Evolutionary conservation across 1,140 invertebrate genomes (phyloP).

Genomic region (Ladona fulva): DNA sequence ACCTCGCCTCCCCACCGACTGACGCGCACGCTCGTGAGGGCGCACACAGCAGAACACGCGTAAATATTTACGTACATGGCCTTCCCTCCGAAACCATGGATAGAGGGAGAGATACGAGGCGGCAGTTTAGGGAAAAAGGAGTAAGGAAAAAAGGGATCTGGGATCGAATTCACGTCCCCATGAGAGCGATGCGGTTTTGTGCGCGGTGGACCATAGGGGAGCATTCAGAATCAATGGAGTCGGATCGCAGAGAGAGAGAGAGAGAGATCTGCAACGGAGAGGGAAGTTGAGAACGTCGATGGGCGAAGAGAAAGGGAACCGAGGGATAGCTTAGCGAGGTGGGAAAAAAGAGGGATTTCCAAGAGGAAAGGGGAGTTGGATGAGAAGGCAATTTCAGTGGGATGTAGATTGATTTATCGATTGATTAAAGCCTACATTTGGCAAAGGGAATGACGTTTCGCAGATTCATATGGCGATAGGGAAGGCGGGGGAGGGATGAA

Average conservation of each 20-base stretch:
- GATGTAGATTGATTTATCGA: conserved; percentile 2
- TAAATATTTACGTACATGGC: too few species aligned
- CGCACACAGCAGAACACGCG: too few species aligned
- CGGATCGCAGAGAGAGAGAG: neutral
- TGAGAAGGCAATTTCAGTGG: neutral
- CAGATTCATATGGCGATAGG: neutral
- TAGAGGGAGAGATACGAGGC: neutral
- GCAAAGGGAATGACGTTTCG: conserved; percentile 7
- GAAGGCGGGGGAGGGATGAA: neutral
- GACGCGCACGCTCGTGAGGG: too few species aligned
- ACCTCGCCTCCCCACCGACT: too few species aligned
- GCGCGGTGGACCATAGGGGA: neutral
- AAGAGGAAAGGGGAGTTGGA: neutral
- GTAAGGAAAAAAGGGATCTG: neutral
- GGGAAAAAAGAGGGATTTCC: too few species aligned
- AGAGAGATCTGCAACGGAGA: neutral
- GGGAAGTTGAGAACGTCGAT: neutral
- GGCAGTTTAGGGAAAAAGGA: neutral
- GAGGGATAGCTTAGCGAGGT: too few species aligned
- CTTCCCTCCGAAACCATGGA: too few species aligned
- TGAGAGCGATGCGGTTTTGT: neutral
- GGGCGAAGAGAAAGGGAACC: neutral
- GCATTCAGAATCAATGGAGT: neutral
- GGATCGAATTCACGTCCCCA: neutral
- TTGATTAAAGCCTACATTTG: conserved; percentile 6